Base-by-base conservation (phyloP, 2,888 invertebrate genomes). In the Troides aeacus region DNA sequence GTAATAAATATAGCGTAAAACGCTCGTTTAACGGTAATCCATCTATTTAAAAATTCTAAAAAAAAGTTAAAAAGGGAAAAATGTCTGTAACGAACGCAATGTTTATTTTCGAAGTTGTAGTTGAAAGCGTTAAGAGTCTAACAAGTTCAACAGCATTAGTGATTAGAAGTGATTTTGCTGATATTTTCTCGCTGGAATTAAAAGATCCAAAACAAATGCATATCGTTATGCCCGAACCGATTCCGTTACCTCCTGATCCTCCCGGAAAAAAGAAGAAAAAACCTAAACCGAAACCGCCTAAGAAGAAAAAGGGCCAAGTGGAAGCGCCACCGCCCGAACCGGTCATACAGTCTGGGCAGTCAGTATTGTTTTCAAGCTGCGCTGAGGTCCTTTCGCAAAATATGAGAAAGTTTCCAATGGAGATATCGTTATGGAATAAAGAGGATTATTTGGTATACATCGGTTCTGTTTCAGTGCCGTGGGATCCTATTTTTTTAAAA, bases 181-280 rank as follows among this genome's bases (percentile, higher is more conserved):
- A 92, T 73, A 82, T 92, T 75, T 92, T 92, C 74, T 90, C 92
- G 8, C 77, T 92, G 18, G 91, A 91, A 74, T 74, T 92, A 23
- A 90, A 85, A 78, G 92, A 92, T 78, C 92, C 92, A 8, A 92
- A 92, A 73, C 85, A 86, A 75, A 85, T 92, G 88, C 84, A 90
- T 62, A 90, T 92, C 70, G 83, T 86, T 0, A 91, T 91, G 73
- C 92, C 92, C 21, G 91, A 91, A 58, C 92, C 92, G 3, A 85
- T 81, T 18, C 92, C 91, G 1, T 74, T 87, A 42, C 92, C 92
- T 6, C 90, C 89, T 12, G 88, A 84, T 7, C 89, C 90, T 56
- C 77, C 79, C 1, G 86, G 86, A 18, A 84, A 83, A 56, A 85
- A 86, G 67, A 85, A 86, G 67, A 81, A 83, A 70, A 80, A 82